Evolutionary conservation across 2,113 vertebrate species (phyloP), one percentile per base, ranked within the genome.

Genomic region (Prolemur simus): DNA sequence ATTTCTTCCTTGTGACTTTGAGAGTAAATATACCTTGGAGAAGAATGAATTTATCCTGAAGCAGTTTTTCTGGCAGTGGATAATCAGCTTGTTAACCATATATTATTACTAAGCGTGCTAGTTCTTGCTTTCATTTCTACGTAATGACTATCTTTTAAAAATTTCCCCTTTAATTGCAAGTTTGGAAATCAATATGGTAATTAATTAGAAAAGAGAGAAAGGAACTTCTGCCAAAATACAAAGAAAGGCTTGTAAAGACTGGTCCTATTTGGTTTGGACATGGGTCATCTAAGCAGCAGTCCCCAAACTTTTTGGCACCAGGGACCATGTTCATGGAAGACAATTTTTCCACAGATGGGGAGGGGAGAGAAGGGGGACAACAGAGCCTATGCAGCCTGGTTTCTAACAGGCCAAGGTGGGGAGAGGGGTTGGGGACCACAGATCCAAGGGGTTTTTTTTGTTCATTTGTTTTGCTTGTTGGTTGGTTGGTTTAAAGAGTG

Each of bases 141-240:
- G 93, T 23, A 92, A 83, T 71, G 47, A 81, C 14, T 66, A 66
- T 83, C 11, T 90, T 77, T 71, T 17, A 4, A 54, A 87, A 54
- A 25, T 23, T 87, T 88, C 56, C 10, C 58, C 77, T 95, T 85
- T 39, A 58, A 1, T 66, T 88, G 80, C 23, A 77, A 49, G 54
- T 78, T 85, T 86, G 25, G 25, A 95, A 90, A 80, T 87, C 52
- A 90, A 91, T n/a, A 78, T 37, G 49, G 17, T 87, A 56, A 81
- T 92, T 91, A 66, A 56, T 93, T 83, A 83, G 42, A 74, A 87
- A 89, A 92, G 27, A 84, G 21, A 83, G 13, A 69, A 73, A 77
- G 10, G 13, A 64, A 37, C 42, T 83, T 17, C 39, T 86, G 39
- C 49, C 76, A 12, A 88, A 85, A 89, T 78, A 92, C 27, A 76